phyloP scores from a whole-genome alignment of 2,113 vertebrate genomes.

The Microcebus tavaratra region DNA sequence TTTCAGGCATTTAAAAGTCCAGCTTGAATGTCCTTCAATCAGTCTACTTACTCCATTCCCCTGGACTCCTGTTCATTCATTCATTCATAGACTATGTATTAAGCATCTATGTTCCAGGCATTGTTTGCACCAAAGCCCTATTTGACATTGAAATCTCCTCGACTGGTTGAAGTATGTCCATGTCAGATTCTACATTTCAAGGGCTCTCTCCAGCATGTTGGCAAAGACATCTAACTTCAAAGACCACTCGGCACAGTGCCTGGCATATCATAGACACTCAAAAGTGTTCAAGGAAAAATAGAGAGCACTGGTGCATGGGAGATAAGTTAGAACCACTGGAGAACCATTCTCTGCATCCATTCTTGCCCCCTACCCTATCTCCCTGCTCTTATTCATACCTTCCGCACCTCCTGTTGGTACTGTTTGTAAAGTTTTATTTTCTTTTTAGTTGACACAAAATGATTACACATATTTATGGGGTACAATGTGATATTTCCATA shows the following conservation, averaged over 20 bases:
- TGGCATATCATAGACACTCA: not conserved
- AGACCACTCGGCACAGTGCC: not conserved
- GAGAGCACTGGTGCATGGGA: rapidly evolving
- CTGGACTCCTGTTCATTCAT: not conserved
- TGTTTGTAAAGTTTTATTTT: not conserved
- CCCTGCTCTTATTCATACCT: rapidly evolving
- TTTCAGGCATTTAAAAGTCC: not conserved
- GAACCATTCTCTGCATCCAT: not conserved
- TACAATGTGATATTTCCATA: not conserved
- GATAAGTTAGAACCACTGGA: not conserved
- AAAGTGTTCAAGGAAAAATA: not conserved
- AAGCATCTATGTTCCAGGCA: not conserved
- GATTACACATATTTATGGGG: not conserved
- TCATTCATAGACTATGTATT: rapidly evolving
- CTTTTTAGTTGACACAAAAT: not conserved
- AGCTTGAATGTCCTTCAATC: not conserved
- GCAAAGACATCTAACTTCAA: not conserved
- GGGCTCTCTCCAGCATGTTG: not conserved
- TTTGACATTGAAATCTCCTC: slow-evolving; percentile 21
- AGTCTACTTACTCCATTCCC: not conserved
- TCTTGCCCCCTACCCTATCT: rapidly evolving
- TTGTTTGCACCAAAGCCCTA: not conserved
- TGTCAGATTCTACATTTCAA: not conserved
- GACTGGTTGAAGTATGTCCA: not conserved
- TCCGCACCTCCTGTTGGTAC: not conserved